Conservation (phyloP, 2,888 invertebrate genomes). For the Mimumesa dahlbomi region DNA sequence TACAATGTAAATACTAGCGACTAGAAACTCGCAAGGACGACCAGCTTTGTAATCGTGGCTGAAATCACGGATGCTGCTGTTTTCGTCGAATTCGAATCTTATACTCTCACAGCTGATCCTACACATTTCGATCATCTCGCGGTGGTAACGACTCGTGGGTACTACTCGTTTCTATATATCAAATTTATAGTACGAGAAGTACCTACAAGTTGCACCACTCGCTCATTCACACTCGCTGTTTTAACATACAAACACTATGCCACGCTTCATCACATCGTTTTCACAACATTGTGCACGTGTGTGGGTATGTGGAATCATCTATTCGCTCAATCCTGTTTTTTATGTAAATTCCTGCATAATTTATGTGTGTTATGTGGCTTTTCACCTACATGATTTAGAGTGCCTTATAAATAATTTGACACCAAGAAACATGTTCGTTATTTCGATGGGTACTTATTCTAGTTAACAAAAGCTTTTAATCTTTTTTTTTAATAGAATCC, state of each 20-base stretch:
- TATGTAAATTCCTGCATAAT: not conserved
- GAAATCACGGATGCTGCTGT: too few relatives aligned
- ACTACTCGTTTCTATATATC: slow-evolving; percentile 56
- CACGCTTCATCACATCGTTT: slow-evolving; percentile 2
- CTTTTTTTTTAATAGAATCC: slow-evolving; percentile 71
- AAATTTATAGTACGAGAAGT: slow-evolving; percentile 63
- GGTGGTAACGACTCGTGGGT: slow-evolving; percentile 39
- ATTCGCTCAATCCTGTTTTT: not conserved
- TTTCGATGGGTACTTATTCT: too few relatives aligned
- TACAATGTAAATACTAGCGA: slow-evolving; percentile 7
- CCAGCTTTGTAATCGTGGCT: too few relatives aligned
- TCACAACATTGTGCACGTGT: slow-evolving; percentile 1
- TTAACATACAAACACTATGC: slow-evolving; percentile 2
- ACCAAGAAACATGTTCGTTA: too few relatives aligned
- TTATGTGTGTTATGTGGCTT: not conserved
- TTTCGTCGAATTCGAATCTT: not conserved
- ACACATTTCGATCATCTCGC: not conserved
- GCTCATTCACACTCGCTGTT: slow-evolving; percentile 6
- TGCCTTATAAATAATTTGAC: too few relatives aligned
- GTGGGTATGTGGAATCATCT: slow-evolving; percentile 1
- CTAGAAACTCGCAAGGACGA: not conserved
- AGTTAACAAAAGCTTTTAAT: too few relatives aligned
- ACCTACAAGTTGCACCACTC: slow-evolving; percentile 51
- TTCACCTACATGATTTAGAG: not conserved
- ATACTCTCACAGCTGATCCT: not conserved